Conservation (phyloP, 2,888 invertebrate species). For the Crepidodera aurea region DNA sequence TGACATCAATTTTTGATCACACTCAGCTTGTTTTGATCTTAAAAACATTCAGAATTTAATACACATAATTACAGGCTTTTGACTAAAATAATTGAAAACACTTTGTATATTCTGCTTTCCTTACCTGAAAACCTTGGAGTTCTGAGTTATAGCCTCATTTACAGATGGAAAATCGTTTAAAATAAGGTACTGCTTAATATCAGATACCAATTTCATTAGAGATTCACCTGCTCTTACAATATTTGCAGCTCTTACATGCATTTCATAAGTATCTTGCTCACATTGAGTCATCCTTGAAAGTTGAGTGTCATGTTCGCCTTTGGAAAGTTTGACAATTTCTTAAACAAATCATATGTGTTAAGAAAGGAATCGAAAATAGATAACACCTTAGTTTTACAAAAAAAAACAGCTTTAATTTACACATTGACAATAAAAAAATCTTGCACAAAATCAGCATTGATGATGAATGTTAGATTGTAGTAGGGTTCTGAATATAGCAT, state of each 20-base stretch:
- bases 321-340: conserved; percentile 90
- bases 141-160: conserved; percentile 95
- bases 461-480: too few species aligned
- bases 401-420: too few species aligned
- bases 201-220: conserved; percentile 94
- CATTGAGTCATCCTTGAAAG: conserved; percentile 89
- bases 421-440: too few species aligned
- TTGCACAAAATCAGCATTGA: too few species aligned
- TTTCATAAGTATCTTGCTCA: conserved; percentile 95
- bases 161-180: conserved; percentile 98
- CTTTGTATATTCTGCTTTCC: conserved; percentile 31
- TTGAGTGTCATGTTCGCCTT: conserved; percentile 91
- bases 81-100: too few species aligned
- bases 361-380: too few species aligned
- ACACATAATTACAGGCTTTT: too few species aligned
- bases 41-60: conserved; percentile 44
- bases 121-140: conserved; percentile 82
- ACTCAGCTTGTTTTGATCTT: conserved; percentile 88
- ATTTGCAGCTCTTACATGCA: conserved; percentile 96
- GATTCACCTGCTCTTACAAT: conserved; percentile 97
- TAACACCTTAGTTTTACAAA: too few species aligned
- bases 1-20: conserved; percentile 92
- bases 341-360: conserved; percentile 49
- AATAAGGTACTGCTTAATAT: conserved; percentile 97
- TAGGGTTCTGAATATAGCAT: too few species aligned